Evolutionary conservation across 2,888 invertebrate genomes (phyloP), one percentile per base, ranked within the genome.

Genomic region (Salpingus planirostris): DNA sequence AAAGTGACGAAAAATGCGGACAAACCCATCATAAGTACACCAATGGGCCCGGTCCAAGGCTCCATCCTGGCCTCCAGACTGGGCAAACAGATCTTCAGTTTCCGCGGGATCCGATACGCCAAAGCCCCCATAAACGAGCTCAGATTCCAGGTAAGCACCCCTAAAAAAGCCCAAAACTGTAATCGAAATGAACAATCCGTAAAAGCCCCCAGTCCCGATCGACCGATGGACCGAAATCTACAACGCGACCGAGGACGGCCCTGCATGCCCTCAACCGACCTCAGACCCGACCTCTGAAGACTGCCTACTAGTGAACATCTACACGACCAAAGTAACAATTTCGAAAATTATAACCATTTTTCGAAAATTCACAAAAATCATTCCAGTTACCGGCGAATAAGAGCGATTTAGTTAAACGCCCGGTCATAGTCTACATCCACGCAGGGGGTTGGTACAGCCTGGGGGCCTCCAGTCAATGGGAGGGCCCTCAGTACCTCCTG

Each of bases 361-460:
- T 11, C 7, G 21, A 10, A 8, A 4, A 13, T 12, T 11, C 10
- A 10, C 18, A 23, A 13, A 24, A 11, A 22, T 14, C n/a, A 12
- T 46, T 48, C 15, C 27, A 64, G 62, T 36, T 63, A 10, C 61
- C 62, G 5, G 53, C 52, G 42, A 52, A 44, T 1, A 43, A 24
- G 4, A n/a, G n/a, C n/a, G 49, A 54, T 12, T 52, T 59, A 23
- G 51, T 55, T 2, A 64, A 62, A 40, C 48, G 64, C 7, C 78
- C 83, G 0, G 82, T 83, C 2, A 62, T 83, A 3, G 70, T 82
- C 1, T 78, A 69, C 57, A 69, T 83, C 37, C 82, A 81, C 59
- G 70, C 75, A 0, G 82, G 82, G 0, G 78, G 71, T n/a, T 80
- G 76, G 57, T 76, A 77, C 53, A 64, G 66, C 0, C 62, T 65